Conservation (phyloP, 92 coral and sea anemone genomes). For the Porites evermanni region DNA sequence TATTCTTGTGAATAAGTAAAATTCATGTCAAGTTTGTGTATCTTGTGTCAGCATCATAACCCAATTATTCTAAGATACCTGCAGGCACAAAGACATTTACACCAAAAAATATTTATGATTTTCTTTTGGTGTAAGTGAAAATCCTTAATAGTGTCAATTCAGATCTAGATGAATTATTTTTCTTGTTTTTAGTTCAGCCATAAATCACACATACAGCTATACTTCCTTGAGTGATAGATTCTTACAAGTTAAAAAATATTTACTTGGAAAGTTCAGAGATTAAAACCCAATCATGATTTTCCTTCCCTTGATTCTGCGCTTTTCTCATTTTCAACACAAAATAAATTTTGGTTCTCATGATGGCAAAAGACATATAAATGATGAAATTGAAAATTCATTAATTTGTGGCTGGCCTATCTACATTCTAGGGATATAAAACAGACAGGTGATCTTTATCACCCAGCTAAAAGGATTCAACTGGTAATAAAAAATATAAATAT, state of each 20-base stretch:
- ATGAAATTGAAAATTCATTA: neutral
- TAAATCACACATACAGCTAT: neutral
- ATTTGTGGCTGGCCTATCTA: neutral
- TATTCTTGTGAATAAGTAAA: neutral
- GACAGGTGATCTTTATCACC: slow-evolving; percentile 18
- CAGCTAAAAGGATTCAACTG: slow-evolving; percentile 16
- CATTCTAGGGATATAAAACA: neutral
- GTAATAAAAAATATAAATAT: neutral
- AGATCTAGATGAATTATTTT: neutral
- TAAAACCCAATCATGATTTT: too few relatives aligned
- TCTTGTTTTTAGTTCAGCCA: neutral
- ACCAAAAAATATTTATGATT: too few relatives aligned
- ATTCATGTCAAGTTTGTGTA: neutral
- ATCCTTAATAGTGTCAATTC: neutral
- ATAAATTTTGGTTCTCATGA: neutral
- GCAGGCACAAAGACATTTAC: too few relatives aligned
- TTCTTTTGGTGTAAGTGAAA: neutral
- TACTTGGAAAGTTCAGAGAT: too few relatives aligned
- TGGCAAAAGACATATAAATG: neutral
- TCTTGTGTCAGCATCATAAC: neutral
- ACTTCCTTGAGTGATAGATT: too few relatives aligned
- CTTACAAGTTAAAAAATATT: too few relatives aligned
- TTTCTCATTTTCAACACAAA: neutral
- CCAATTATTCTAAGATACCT: too few relatives aligned
- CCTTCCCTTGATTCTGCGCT: too few relatives aligned